phyloP scores from a whole-genome alignment of 1,140 invertebrate species.

The Drosophila carrolli region DNA sequence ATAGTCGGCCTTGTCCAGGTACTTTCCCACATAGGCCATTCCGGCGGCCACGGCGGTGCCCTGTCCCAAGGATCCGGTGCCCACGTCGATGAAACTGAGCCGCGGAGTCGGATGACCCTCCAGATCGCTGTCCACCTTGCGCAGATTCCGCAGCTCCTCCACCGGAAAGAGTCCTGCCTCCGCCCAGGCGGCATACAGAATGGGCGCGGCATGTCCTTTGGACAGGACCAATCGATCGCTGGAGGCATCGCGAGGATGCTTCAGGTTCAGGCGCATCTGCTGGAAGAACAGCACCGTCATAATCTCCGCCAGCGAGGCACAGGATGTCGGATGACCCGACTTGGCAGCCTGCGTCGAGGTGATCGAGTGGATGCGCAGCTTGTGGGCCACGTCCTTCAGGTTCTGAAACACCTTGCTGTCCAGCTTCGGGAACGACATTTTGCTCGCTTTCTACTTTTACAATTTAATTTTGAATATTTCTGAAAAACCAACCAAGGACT shows the following conservation, averaged over 20 bases:
- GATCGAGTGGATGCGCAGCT: slow-evolving; percentile 95
- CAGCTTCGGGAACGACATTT: slow-evolving; percentile 88
- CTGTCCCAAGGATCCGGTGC: slow-evolving; percentile 98
- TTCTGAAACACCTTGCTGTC: slow-evolving; percentile 89
- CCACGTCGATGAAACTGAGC: slow-evolving; percentile 98
- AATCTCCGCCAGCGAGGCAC: slow-evolving; percentile 98
- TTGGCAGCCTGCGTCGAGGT: slow-evolving; percentile 95
- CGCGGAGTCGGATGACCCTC: slow-evolving; percentile 99
- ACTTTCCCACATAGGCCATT: slow-evolving; percentile 99
- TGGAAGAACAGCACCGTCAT: slow-evolving; percentile 99
- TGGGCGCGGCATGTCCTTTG: slow-evolving; percentile 99
- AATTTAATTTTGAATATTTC: neutral
- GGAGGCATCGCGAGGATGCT: slow-evolving; percentile 93
- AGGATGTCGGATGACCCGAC: slow-evolving; percentile 99
- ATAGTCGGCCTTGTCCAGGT: slow-evolving; percentile 96
- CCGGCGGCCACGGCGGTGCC: slow-evolving; percentile 97
- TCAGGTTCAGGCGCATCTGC: slow-evolving; percentile 97
- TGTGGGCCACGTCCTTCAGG: slow-evolving; percentile 96
- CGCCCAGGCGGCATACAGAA: slow-evolving; percentile 99
- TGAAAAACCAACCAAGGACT: neutral
- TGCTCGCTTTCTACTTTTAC: neutral
- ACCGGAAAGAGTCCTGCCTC: slow-evolving; percentile 97
- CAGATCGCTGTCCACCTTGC: slow-evolving; percentile 97
- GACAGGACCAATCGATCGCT: slow-evolving; percentile 98
- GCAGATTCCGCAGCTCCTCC: slow-evolving; percentile 93